Evolutionary conservation across 2,888 invertebrate genomes (phyloP).

Genomic region (Automeris io): DNA sequence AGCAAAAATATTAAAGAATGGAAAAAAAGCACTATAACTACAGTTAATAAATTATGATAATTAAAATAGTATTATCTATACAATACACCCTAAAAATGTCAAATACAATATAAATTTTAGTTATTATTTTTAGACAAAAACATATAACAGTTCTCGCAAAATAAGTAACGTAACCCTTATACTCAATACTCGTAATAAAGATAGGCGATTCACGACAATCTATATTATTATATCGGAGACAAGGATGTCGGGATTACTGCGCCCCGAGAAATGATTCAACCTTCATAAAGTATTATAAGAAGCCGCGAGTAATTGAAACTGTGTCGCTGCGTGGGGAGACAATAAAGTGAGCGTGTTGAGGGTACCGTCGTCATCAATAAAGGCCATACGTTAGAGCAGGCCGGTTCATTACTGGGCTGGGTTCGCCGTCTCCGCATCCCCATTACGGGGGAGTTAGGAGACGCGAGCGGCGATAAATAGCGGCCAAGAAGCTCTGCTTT

Average conservation of each 20-base stretch:
- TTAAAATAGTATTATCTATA: too few relatives aligned
- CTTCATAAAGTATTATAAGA: constrained; percentile 55
- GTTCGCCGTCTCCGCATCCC: constrained; percentile 60
- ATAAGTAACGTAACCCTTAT: background rate
- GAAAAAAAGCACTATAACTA: too few relatives aligned
- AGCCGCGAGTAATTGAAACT: constrained; percentile 57
- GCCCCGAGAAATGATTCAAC: constrained; percentile 28
- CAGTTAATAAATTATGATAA: too few relatives aligned
- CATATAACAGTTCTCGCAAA: too few relatives aligned
- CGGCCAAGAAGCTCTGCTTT: constrained; percentile 64
- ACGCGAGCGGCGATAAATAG: constrained; percentile 69
- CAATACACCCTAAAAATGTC: too few relatives aligned
- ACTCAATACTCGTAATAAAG: background rate
- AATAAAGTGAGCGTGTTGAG: constrained; percentile 51
- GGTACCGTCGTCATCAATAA: constrained; percentile 65
- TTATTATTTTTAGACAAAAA: too few relatives aligned
- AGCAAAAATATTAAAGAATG: too few relatives aligned
- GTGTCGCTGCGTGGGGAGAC: constrained; percentile 48
- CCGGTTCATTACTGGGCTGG: constrained; percentile 64
- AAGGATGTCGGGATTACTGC: background rate
- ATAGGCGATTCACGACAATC: background rate
- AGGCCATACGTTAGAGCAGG: constrained; percentile 64
- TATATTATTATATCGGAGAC: background rate
- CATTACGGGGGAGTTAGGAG: constrained; percentile 70
- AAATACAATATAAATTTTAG: too few relatives aligned